Evolutionary conservation across 2,113 vertebrate genomes (phyloP).

Genomic region (Ranitomeya variabilis): DNA sequence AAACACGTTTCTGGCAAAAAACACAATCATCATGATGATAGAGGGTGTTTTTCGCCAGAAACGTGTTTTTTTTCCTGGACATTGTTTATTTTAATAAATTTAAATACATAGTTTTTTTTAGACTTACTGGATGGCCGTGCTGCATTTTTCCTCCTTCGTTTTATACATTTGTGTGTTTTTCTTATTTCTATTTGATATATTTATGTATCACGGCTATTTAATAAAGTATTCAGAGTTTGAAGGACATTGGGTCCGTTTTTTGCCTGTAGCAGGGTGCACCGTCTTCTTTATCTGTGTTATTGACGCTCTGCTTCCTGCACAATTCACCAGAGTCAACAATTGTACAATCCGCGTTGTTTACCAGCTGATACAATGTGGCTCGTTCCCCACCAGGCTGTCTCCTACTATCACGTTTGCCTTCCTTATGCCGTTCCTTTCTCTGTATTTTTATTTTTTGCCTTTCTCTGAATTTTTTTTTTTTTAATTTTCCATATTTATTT

Average conservation of each 20-base stretch:
- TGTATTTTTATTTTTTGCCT: not conserved
- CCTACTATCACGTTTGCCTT: conserved; percentile 20
- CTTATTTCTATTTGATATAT: not conserved
- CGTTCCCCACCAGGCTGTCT: not conserved
- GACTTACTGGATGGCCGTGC: no score
- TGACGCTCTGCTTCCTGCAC: not conserved
- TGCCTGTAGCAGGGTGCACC: not conserved
- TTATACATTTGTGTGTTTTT: not conserved
- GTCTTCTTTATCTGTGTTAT: not conserved
- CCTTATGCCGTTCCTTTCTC: not conserved
- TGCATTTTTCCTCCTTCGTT: no score
- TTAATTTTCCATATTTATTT: not conserved
- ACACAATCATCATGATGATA: no score
- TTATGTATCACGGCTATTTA: not conserved
- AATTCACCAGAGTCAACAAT: not conserved
- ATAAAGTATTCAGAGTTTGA: not conserved
- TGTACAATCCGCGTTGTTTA: conserved; percentile 7
- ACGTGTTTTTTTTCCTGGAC: no score
- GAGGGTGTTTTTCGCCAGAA: no score
- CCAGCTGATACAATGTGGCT: not conserved
- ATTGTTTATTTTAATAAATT: no score
- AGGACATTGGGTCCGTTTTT: no score
- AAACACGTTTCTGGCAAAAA: no score
- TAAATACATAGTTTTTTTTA: no score
- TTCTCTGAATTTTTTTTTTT: not conserved